Evolutionary conservation across 2,113 vertebrate species (phyloP).

Genomic region (Gallinago undulata): DNA sequence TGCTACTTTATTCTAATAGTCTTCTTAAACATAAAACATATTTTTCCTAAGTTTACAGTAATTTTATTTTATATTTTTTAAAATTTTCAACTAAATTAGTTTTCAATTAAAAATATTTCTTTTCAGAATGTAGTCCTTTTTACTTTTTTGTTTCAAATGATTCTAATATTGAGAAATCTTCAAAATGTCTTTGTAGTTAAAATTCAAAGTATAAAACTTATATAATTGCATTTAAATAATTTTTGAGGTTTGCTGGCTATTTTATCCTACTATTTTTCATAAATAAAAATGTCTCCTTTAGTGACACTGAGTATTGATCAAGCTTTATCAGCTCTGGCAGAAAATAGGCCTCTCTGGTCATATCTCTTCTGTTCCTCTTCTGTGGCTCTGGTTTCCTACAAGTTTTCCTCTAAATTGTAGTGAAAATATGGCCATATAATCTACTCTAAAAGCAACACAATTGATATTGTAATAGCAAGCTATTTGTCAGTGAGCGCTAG

Average conservation of each 20-base stretch:
- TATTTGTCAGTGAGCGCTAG: background rate
- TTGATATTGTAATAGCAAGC: background rate
- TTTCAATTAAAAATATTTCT: background rate
- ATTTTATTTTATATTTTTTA: background rate
- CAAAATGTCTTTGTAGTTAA: background rate
- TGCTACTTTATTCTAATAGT: background rate
- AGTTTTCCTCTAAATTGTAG: background rate
- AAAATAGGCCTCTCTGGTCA: background rate
- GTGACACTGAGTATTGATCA: background rate
- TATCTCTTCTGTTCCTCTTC: background rate
- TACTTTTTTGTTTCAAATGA: background rate
- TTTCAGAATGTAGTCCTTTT: background rate
- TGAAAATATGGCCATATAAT: background rate
- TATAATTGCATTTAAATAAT: background rate
- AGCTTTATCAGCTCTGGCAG: background rate
- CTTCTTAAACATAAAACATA: background rate
- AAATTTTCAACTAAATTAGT: background rate
- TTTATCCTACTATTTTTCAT: background rate
- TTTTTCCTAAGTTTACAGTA: background rate
- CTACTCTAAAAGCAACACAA: background rate
- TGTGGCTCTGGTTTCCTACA: background rate
- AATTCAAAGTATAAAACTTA: background rate
- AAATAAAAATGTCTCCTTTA: background rate
- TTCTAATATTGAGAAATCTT: background rate
- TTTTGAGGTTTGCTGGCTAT: background rate